These are phyloP conservation scores for Gari tellinella DNA, from an alignment of 2,888 invertebrate genomes.

Conservation along the genomic window DNA sequence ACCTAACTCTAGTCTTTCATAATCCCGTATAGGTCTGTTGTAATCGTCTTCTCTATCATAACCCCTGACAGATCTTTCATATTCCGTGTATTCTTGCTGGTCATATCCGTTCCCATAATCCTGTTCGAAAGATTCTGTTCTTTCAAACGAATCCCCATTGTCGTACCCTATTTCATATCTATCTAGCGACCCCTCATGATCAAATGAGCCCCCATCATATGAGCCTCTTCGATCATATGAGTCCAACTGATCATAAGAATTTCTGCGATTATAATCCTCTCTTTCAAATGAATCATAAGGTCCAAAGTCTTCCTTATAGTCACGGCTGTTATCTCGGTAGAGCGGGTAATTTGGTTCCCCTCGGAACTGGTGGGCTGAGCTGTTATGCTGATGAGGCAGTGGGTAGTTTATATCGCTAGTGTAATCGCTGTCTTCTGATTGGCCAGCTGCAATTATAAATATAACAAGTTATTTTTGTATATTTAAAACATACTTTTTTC, in stretches of 20 bases:
- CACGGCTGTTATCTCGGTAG: constrained; percentile 87
- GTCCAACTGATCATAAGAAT: constrained; percentile 41
- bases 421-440: constrained; percentile 98
- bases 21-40: constrained; percentile 45
- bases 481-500: no score
- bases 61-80: constrained; percentile 30
- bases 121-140: constrained; percentile 58
- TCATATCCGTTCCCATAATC: constrained; percentile 49
- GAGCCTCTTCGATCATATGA: constrained; percentile 49
- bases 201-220: constrained; percentile 60
- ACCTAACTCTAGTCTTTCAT: constrained; percentile 42
- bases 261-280: constrained; percentile 56
- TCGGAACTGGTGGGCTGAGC: constrained; percentile 92
- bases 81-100: constrained; percentile 42
- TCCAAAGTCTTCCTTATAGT: constrained; percentile 60
- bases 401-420: constrained; percentile 98
- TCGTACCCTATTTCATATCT: constrained; percentile 84
- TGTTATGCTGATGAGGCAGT: constrained; percentile 90
- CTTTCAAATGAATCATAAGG: constrained; percentile 65
- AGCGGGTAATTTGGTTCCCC: constrained; percentile 74
- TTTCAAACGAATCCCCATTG: constrained; percentile 44
- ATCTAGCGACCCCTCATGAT: constrained; percentile 53
- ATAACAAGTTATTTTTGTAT: no score
- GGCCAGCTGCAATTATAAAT: no score
- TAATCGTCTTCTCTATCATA: constrained; percentile 39